Conservation (phyloP, 2,113 vertebrate species). For the Eonycteris spelaea region DNA sequence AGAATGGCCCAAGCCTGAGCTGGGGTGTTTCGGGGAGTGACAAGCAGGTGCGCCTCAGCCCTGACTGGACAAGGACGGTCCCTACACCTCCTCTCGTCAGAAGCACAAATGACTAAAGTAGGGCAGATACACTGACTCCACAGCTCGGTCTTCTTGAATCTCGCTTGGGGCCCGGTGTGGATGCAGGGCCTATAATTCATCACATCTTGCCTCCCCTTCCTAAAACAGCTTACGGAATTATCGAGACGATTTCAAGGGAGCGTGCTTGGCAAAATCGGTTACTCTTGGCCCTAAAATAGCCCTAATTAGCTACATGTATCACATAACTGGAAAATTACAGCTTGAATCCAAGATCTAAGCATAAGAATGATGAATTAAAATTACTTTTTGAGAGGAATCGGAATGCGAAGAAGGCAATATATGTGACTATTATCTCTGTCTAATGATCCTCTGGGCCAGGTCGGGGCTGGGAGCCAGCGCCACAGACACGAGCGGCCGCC, state of each 20-base stretch:
- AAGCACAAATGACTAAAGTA: not conserved
- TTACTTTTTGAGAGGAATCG: not conserved
- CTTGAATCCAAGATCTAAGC: not conserved
- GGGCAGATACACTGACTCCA: not conserved
- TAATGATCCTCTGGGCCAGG: not conserved
- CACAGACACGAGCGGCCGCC: fast-evolving
- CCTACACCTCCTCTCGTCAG: not conserved
- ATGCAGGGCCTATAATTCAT: not conserved
- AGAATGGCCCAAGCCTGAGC: not conserved
- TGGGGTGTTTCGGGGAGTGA: not conserved
- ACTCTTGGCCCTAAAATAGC: not conserved
- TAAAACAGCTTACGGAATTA: conserved; percentile 3
- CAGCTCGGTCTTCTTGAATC: not conserved
- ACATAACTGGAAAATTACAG: not conserved
- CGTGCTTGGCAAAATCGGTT: not conserved
- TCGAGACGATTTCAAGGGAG: conserved; percentile 33
- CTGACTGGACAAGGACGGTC: no score
- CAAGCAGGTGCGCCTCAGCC: fast-evolving
- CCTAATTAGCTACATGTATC: not conserved
- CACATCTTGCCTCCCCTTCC: not conserved
- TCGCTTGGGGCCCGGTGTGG: not conserved
- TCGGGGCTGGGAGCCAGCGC: not conserved
- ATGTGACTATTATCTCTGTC: not conserved
- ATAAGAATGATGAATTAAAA: not conserved
- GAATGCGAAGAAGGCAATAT: not conserved